Evolutionary conservation across 2,888 invertebrate species (phyloP), one percentile per base, ranked within the genome.

Genomic region (Tromatobia lineatoria): DNA sequence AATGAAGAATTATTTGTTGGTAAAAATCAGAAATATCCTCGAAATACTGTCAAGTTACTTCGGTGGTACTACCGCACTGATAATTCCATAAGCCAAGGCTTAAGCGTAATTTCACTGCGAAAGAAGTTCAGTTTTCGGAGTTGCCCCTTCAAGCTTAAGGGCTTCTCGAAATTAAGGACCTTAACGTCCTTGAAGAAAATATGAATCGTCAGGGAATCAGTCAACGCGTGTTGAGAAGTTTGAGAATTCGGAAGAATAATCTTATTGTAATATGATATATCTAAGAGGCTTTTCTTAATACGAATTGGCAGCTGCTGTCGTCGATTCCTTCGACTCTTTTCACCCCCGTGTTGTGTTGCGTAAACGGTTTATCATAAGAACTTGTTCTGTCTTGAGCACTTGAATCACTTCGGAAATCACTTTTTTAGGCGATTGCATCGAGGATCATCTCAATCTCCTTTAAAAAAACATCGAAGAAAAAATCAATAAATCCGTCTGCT

Each of bases 301-400:
- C 7, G 67, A 71, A 67, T 76, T 73, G 57, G 18, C 71, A 38
- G 50, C n/a, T 70, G 13, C 45, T 34, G 57, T 67, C 47, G 47
- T n/a, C 13, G 13, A n/a, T n/a, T n/a, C 13, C 11, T 45, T 47
- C 29, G 45, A 25, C 69, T 57, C n/a, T 34, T 50, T 45, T 38
- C 15, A 38, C 54, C 66, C 29, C n/a, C 42, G n/a, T 13, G 66
- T 66, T 57, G 20, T 57, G 20, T 57, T 29, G 57, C 42, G 18
- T 61, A 50, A 70, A 61, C 45, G 61, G 71, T 61, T 78, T 67
- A 80, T 69, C 47, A 45, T 64, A 42, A 59, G 54, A 59, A 57
- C 29, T 74, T 42, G n/a, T n/a, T n/a, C n/a, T n/a, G n/a, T 57
- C 4, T 67, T 23, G 15, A 74, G 45, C 47, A 47, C 47, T 57